Conservation (phyloP, 2,113 vertebrate genomes). For the Dinomys branickii region DNA sequence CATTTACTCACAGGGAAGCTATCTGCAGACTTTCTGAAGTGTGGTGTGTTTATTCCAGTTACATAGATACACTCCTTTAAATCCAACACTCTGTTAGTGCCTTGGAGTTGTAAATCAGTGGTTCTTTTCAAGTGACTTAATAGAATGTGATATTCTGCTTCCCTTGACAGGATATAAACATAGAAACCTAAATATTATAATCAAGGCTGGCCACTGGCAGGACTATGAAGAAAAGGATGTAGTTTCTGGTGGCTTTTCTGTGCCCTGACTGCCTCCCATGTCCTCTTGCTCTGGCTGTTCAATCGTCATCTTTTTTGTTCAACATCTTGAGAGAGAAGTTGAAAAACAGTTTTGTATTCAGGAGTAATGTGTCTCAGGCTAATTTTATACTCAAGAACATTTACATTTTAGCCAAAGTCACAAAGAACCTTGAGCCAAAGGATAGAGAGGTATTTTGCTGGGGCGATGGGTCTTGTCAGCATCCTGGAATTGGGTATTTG, state of each 20-base stretch:
- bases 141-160: conserved; percentile 81
- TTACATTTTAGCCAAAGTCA: background rate
- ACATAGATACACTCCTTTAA: conserved; percentile 79
- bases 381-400: background rate
- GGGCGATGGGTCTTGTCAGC: background rate
- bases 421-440: background rate
- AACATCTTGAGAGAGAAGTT: background rate
- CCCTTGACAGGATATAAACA: conserved; percentile 81
- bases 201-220: conserved; percentile 75
- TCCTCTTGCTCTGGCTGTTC: background rate
- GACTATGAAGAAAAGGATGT: background rate
- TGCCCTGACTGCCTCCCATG: background rate
- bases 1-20: conserved; percentile 70
- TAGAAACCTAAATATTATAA: conserved; percentile 81
- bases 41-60: conserved; percentile 78
- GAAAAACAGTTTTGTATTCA: background rate
- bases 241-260: conserved; percentile 32
- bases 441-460: background rate
- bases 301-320: background rate
- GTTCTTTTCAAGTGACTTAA: conserved; percentile 81
- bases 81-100: conserved; percentile 79
- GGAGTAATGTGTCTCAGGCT: background rate
- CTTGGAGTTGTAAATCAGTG: conserved; percentile 76
- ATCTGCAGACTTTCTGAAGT: conserved; percentile 74
- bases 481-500: background rate